These are phyloP conservation scores for Chironomus tepperi DNA, from an alignment of 1,140 invertebrate species.

Conservation along the genomic window DNA sequence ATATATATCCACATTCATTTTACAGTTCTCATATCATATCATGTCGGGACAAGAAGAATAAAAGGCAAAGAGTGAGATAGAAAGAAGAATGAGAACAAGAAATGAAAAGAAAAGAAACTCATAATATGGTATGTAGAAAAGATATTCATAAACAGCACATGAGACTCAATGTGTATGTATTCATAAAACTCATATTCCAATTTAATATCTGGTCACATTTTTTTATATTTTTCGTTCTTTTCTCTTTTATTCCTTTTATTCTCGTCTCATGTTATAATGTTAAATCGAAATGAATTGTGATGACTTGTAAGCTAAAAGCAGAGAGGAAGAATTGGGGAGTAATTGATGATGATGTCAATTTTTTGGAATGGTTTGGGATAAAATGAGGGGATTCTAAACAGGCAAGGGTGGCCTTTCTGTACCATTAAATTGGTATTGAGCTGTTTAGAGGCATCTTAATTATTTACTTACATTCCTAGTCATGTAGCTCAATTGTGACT, in stretches of 20 bases:
- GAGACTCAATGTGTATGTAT: background rate
- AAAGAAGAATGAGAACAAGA: background rate
- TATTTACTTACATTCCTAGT: too few relatives aligned
- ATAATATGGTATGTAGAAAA: conserved; percentile 8
- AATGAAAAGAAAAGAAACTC: background rate
- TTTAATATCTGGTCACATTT: conserved; percentile 13
- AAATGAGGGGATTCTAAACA: too few relatives aligned
- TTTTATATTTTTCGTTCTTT: background rate
- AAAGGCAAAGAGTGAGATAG: background rate
- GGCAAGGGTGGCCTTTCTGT: too few relatives aligned
- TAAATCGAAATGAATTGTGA: background rate
- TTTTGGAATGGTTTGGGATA: too few relatives aligned
- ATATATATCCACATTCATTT: background rate
- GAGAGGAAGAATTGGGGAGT: background rate
- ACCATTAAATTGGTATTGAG: too few relatives aligned
- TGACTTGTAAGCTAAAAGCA: background rate
- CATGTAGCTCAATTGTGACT: too few relatives aligned
- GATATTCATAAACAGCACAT: background rate
- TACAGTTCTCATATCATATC: conserved; percentile 6
- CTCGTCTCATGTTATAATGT: background rate
- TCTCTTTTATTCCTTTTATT: background rate
- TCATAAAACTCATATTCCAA: conserved; percentile 7
- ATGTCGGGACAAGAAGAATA: background rate
- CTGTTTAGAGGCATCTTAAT: too few relatives aligned
- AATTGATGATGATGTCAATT: too few relatives aligned